Evolutionary conservation across 2,888 invertebrate genomes (phyloP).

Genomic region (Diabrotica balteata): DNA sequence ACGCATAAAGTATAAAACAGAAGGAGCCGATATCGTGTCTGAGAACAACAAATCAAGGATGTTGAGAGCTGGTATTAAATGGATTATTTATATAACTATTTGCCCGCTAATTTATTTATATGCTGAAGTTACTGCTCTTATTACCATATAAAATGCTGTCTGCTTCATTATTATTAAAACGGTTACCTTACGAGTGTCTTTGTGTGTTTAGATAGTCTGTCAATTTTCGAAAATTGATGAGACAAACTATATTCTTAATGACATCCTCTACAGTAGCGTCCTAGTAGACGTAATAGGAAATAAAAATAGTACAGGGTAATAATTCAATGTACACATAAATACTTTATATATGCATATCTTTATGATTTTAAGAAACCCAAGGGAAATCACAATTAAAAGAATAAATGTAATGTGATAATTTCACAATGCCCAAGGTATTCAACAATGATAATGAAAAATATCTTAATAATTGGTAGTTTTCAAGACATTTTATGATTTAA

Average conservation of each 20-base stretch:
- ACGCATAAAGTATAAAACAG: constrained; percentile 47
- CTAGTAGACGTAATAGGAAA: too few species aligned
- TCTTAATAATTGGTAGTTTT: too few species aligned
- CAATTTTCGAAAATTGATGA: constrained; percentile 23
- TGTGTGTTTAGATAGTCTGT: constrained; percentile 24
- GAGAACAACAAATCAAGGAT: constrained; percentile 46
- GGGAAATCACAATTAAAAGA: too few species aligned
- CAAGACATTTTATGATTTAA: too few species aligned
- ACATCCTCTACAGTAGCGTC: not conserved
- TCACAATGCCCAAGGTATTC: too few species aligned
- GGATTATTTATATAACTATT: constrained; percentile 50
- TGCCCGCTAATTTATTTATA: constrained; percentile 47
- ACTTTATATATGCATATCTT: too few species aligned
- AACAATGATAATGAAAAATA: too few species aligned
- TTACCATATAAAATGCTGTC: constrained; percentile 39
- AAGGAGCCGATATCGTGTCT: constrained; percentile 50
- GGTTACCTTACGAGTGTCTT: constrained; percentile 27
- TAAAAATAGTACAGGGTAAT: too few species aligned
- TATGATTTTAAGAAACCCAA: too few species aligned
- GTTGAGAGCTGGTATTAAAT: constrained; percentile 48
- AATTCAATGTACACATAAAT: too few species aligned
- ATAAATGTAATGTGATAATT: too few species aligned
- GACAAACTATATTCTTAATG: not conserved
- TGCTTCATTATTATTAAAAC: constrained; percentile 31
- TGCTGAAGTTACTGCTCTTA: constrained; percentile 40